Evolutionary conservation across 1,140 invertebrate species (phyloP).

Genomic region (Mercenaria mercenaria): DNA sequence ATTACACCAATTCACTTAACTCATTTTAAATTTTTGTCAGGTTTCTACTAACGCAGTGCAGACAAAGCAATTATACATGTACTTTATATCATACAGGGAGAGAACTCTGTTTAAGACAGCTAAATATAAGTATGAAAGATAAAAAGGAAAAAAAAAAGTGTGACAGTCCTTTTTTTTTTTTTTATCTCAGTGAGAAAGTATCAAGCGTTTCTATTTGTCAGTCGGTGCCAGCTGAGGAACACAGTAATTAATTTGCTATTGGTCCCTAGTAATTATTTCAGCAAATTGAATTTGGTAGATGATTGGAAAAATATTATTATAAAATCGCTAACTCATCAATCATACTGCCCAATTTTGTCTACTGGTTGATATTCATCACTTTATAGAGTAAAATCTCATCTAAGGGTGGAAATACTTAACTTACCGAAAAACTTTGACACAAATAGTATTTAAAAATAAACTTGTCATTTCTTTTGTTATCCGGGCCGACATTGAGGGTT

Average conservation of each 20-base stretch:
- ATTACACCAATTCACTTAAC: slow-evolving; percentile 48
- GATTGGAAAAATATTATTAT: slow-evolving; percentile 70
- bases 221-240: neutral
- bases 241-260: slow-evolving; percentile 67
- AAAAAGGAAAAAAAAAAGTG: neutral
- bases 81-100: neutral
- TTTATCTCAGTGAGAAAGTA: neutral
- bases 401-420: slow-evolving; percentile 19
- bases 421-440: slow-evolving; percentile 27
- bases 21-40: slow-evolving; percentile 19
- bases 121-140: neutral
- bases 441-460: slow-evolving; percentile 56
- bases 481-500: slow-evolving; percentile 40
- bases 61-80: slow-evolving; percentile 13
- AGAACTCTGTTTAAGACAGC: neutral
- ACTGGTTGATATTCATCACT: slow-evolving; percentile 35
- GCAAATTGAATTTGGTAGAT: slow-evolving; percentile 60
- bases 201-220: too few relatives aligned
- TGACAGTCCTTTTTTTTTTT: neutral
- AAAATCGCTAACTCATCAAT: slow-evolving; percentile 59
- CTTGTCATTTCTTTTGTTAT: slow-evolving; percentile 60
- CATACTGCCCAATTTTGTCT: slow-evolving; percentile 48
- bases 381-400: slow-evolving; percentile 26
- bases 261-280: slow-evolving; percentile 36
- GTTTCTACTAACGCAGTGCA: neutral